Evolutionary conservation across 2,797 vertebrate genomes (phyloP).

Genomic region (Bufotes viridis): DNA sequence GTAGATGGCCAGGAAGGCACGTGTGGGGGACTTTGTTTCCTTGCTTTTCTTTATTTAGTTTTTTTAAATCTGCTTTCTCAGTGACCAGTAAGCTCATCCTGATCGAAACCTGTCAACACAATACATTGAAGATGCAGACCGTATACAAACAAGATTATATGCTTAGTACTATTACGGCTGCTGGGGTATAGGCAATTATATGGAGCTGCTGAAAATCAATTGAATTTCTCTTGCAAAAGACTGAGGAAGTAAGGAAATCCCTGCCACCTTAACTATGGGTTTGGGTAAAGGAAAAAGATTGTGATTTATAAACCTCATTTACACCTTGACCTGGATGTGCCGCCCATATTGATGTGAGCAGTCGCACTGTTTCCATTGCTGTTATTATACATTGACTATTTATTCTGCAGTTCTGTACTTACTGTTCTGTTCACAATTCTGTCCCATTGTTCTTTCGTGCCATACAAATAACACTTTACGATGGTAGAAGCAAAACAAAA

Average conservation of each 20-base stretch:
- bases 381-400: background rate
- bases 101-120: background rate
- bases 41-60: too few species aligned
- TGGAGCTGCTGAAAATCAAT: slow-evolving; percentile 64
- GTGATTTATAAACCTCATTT: slow-evolving; percentile 6
- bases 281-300: background rate
- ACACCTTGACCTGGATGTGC: slow-evolving; percentile 27
- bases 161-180: slow-evolving; percentile 25
- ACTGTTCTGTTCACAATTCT: background rate
- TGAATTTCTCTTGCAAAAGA: slow-evolving; percentile 54
- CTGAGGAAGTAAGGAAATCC: slow-evolving; percentile 54
- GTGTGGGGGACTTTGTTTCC: background rate
- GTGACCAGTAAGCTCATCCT: background rate
- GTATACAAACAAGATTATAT: slow-evolving; percentile 8
- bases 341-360: background rate
- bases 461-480: background rate
- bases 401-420: too few species aligned
- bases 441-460: background rate
- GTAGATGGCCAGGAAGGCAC: background rate
- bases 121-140: background rate
- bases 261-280: background rate
- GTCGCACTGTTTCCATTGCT: background rate
- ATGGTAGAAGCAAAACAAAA: background rate
- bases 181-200: slow-evolving; percentile 54
- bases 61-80: background rate